Evolutionary conservation across 2,888 invertebrate genomes (phyloP), one percentile per base, ranked within the genome.

Genomic region (Chloroclysta siterata): DNA sequence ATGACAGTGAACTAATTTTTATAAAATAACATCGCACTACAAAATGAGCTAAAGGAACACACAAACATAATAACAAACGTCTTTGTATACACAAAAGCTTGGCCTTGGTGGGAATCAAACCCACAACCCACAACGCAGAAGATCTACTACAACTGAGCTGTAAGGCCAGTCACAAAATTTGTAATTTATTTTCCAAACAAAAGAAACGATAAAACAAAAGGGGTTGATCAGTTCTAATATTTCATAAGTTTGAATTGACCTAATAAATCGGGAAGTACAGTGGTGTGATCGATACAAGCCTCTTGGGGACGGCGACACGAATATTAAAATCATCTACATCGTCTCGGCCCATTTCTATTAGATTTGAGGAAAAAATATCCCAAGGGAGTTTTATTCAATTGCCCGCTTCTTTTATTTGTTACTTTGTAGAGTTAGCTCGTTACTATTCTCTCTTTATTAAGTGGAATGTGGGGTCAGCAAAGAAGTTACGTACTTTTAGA

Each of bases 281-380:
- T 72, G 76, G 72, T 74, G 75, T 72, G 75, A 82, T 85, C 84
- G 81, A 82, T 83, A 79, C 74, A 77, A 73, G 72, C 60, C 81
- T 77, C 81, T 44, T 50, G 75, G 77, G 82, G 83, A 76, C 74
- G 80, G 77, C 77, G 84, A 79, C 78, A 76, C 81, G 86, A 90
- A 90, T 91, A 91, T 91, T 90, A 90, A 90, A 90, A 89, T 88
- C 74, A 83, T 83, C 81, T 82, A 76, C 80, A 79, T 75, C 80
- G 80, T 82, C 74, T 83, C 50, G 61, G 75, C 78, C 81, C 76
- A 75, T 74, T 77, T 82, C 82, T 85, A 86, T 88, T 88, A 84
- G 81, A 80, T 82, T 82, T 80, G 80, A 85, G 74, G 76, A 74
- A 81, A 85, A 83, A 84, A 79, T 82, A 75, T 72, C 90, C 85